Evolutionary conservation across 2,888 invertebrate genomes (phyloP), one percentile per base, ranked within the genome.

Genomic region (Unio delphinus): DNA sequence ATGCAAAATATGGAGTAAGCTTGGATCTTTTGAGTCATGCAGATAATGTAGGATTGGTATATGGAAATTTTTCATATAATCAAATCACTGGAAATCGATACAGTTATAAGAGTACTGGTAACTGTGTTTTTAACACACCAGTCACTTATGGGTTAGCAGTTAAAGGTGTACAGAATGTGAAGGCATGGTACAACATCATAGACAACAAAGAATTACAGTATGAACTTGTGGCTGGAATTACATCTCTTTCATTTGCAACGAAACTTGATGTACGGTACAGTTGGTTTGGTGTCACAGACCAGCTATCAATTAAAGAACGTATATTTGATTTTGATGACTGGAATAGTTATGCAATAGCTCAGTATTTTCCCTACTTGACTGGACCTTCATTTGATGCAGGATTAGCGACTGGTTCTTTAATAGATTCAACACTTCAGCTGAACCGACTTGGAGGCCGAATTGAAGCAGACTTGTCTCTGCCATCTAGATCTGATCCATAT

Each of bases 281-380:
- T 89, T 99, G 96, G 95, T 99, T 99, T 99, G 99, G 98, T 18
- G 94, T 94, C 4, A 91, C 91, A 0, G 92, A 94, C 68, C 93
- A 95, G 66, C 91, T 91, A 7, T 92, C 92, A 68, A 99, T 99
- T 67, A 93, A 93, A 70, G 92, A 93, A 65, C 93, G 94, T 86
- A 97, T 99, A 84, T 98, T 99, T 88, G 99, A 99, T 90, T 98
- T 99, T 90, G 98, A 99, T 89, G 98, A 99, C 89, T 99, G 99
- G 99, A 99, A 99, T 89, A 96, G 97, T 90, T 97, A 96, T 89
- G 98, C 98, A 0, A 93, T 98, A 66, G 98, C 98, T 0, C 93
- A 94, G 20, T 99, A 95, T 89, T 92, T 94, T 68, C 99, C 99
- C 0, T 99, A 94, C 89, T 92, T 98, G 70, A 92, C 94, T 0